Base-by-base conservation (phyloP, 2,113 vertebrate genomes). In the Penelope pileata region DNA sequence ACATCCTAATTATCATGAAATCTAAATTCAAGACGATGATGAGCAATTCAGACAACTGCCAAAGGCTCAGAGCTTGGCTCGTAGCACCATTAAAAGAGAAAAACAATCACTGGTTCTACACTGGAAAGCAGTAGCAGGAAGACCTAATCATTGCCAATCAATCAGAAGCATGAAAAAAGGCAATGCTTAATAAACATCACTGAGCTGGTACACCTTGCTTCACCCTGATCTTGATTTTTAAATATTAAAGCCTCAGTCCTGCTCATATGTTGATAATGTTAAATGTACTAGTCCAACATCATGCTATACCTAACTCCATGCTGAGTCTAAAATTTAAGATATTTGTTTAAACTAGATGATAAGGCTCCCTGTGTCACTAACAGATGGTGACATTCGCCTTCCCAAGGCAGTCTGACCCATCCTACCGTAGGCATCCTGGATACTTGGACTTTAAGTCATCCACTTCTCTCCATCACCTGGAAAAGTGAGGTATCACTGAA, bases 31-130 rank as follows among this genome's bases (percentile, higher is more conserved):
- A 77, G 90, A 90, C 32, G 75, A 78, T 40, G 34, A 80, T 80
- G 68, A 94, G 82, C 70, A 91, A 91, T 85, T 91, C 67, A 60
- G 43, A 87, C 70, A 87, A 90, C 70, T 83, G 79, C 82, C 88
- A 87, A 91, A 85, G 43, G 30, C 74, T 83, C 34, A 50, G 75
- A 73, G 32, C n/a, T 88, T 77, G 63, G 40, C 75, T 94, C 4
- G 0, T n/a, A 85, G 88, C 43, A 74, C 67, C 2, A 0, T 69
- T 67, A 80, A 79, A 2, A 3, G 42, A 60, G 58, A 73, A 90
- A 93, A 96, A 76, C 60, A 83, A 83, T 53, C 75, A 86, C 47
- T 51, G 26, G 59, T 51, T 90, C 75, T 40, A 17, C 42, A 67
- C 63, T 88, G 67, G 68, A 92, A 85, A 82, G 26, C 30, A 72